phyloP scores from a whole-genome alignment of 2,113 vertebrate species.

The Mesoclemmys tuberculata region DNA sequence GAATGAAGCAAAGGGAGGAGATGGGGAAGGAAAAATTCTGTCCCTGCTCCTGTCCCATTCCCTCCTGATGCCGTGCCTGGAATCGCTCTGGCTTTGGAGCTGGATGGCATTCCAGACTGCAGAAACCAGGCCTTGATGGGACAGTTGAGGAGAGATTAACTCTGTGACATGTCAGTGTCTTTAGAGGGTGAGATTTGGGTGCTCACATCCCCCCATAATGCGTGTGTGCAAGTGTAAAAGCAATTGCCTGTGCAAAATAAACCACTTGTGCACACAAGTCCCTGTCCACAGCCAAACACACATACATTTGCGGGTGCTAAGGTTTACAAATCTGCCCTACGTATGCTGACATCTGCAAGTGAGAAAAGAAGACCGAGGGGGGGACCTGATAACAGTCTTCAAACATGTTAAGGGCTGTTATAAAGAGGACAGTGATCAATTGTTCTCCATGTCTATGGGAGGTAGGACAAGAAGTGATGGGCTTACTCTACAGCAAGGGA shows the following conservation, averaged over 20 bases:
- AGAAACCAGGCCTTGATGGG: not conserved
- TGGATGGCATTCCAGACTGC: not conserved
- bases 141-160: not conserved
- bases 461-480: not conserved
- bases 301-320: not conserved
- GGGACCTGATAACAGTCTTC: too few relatives aligned
- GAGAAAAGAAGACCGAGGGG: not conserved
- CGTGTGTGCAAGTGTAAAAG: rapidly evolving
- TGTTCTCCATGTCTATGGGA: not conserved
- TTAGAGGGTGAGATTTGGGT: not conserved
- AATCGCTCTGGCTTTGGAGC: not conserved
- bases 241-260: not conserved
- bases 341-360: not conserved
- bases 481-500: not conserved
- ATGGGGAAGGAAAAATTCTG: not conserved
- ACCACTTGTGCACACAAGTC: rapidly evolving
- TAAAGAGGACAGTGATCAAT: not conserved
- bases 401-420: too few relatives aligned
- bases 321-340: not conserved
- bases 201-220: not conserved
- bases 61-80: not conserved
- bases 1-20: not conserved
- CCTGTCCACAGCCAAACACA: not conserved
- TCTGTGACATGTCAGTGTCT: not conserved
- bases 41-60: not conserved